Base-by-base conservation (phyloP, 2,113 vertebrate genomes). In the Rissa tridactyla region DNA sequence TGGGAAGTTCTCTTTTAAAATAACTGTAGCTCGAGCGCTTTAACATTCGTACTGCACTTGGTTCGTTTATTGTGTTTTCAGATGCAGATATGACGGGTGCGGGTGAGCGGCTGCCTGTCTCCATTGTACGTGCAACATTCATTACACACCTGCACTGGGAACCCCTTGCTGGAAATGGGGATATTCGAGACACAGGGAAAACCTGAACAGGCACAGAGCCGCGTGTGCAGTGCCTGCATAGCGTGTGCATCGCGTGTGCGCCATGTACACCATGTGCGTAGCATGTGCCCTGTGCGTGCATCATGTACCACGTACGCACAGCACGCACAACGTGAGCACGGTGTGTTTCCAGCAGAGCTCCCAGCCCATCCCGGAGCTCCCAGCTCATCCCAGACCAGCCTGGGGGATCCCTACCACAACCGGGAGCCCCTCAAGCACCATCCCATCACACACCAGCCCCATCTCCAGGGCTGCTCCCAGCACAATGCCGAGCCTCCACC, bases 271-370 rank as follows among this genome's bases (percentile, higher is more conserved):
- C 4, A 20, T 17, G 27, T 44, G 72, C 72, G 38, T 38, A 57
- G 29, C 11, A 4, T 20, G 54, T 57, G 17, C 30, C 7, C 11
- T 10, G 19, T 1, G 25, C 3, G 4, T 51, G 52, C 26, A 22
- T 6, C 65, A 1, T 0, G 7, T 19, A 8, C n/a, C 22, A 8
- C 25, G 2, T 8, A 11, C 2, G 32, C 36, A 12, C 20, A 14
- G 76, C 22, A 26, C 1, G 11, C 34, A 15, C 44, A 16, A 5
- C 0, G 6, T 2, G 6, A 47, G 61, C n/a, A 14, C 13, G 2
- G 23, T 0, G 17, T 10, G 17, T 6, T 42, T 62, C 32, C 92
- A 69, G 22, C 47, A 62, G 36, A 49, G 69, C 60, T 58, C 49
- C 72, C 88, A 64, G 52, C 36, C 62, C 75, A 36, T 9, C 81